Base-by-base conservation (phyloP, 2,797 vertebrate species). In the Catostomus latipinnis region DNA sequence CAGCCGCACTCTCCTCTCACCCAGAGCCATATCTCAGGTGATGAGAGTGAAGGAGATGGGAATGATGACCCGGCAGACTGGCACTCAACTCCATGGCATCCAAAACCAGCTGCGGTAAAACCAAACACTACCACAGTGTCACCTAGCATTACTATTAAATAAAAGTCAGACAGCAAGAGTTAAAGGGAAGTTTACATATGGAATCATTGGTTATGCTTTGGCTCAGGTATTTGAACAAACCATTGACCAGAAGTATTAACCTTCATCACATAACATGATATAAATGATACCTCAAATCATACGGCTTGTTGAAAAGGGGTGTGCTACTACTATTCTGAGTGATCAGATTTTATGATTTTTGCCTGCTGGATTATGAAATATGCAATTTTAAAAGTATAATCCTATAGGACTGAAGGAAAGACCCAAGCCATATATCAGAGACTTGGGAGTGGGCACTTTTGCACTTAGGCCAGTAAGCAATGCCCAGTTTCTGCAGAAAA, bases 21-120 rank as follows among this genome's bases (percentile, higher is more conserved):
- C 77, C 88, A 93, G 10, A 92, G 91, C 70, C 92, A 91, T 8
- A 88, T 94, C 70, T 96, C 96, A 61, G 97, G 96, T 0, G 96
- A 98, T 54, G 96, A 97, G 82, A 97, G 96, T 10, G 96, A 97
- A 45, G 90, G 90, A 0, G 96, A 96, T 74, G 92, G 86, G 62
- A 83, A 86, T 0, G 92, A 94, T 16, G 91, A 94, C 79, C 88
- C 86, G 1, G 72, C 86, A 0, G 94, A 95, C 75, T 95, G 93
- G 83, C 88, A 93, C 11, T 95, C 93, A 34, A 94, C 93, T 22
- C 80, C 87, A 18, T 87, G 92, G 82, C 95, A 95, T 18, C 96
- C 96, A 0, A 93, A 92, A 91, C 96, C 96, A 5, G 90, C 94
- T 45, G 95, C 94, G 87, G 95, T 96, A 93, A 89, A 90, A 65